Percentiles rank a stretch among this genome's conserved stretches.
These are phyloP conservation scores for Calephelis perditalis DNA, from an alignment of 2,888 invertebrate genomes.

Conservation along the genomic window DNA sequence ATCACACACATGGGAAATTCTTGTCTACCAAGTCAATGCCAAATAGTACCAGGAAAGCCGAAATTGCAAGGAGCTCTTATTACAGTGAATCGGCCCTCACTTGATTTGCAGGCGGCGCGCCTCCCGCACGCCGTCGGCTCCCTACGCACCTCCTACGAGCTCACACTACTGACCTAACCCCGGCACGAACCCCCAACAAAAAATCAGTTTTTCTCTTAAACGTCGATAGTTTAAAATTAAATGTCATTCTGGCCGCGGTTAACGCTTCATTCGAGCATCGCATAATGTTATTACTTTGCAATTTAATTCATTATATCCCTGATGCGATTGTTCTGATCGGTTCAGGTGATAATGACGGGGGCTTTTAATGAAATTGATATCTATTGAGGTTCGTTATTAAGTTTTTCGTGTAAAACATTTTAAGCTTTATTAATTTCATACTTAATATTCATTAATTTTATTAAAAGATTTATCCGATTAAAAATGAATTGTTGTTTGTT, in stretches of 20 bases:
- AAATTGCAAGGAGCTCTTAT: constrained; percentile 42
- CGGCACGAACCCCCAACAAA: constrained; percentile 46
- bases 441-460: constrained; percentile 2
- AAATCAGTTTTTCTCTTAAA: constrained; percentile 65
- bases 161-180: constrained; percentile 44
- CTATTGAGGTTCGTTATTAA: constrained; percentile 43
- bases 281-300: constrained; percentile 67
- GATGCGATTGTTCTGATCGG: constrained; percentile 52
- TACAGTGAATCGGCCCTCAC: constrained; percentile 38
- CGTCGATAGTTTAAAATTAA: constrained; percentile 72
- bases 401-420: constrained; percentile 24
- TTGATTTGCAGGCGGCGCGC: constrained; percentile 26
- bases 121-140: constrained; percentile 30
- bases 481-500: too few relatives aligned
- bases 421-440: constrained; percentile 9
- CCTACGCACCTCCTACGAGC: constrained; percentile 35
- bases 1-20: constrained; percentile 44
- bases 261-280: constrained; percentile 68
- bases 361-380: constrained; percentile 71
- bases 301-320: constrained; percentile 70
- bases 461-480: too few relatives aligned
- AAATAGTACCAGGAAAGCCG: constrained; percentile 68
- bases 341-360: constrained; percentile 53
- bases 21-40: constrained; percentile 71
- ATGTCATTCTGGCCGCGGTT: constrained; percentile 71